Evolutionary conservation across 2,888 invertebrate genomes (phyloP).

Genomic region (Dusona sp.): DNA sequence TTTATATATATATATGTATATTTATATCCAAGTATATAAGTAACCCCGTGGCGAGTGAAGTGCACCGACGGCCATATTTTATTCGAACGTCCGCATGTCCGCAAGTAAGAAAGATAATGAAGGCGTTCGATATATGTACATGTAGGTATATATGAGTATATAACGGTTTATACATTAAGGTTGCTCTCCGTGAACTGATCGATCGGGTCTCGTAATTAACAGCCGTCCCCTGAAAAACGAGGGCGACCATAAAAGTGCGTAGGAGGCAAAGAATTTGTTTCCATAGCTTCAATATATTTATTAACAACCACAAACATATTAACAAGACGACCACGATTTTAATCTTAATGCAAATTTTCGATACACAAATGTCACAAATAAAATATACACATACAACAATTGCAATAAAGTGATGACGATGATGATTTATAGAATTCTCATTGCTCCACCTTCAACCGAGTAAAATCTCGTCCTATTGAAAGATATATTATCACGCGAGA

Average conservation of each 20-base stretch:
- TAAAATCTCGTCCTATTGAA: constrained; percentile 1
- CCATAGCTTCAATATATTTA: constrained; percentile 3
- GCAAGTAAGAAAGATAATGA: constrained; percentile 71
- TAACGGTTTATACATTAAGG: constrained; percentile 15
- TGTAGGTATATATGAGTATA: constrained; percentile 48
- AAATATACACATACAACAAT: neutral
- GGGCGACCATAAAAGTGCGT: constrained; percentile 52
- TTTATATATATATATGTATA: constrained; percentile 11
- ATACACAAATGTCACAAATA: constrained; percentile 11
- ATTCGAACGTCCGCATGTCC: constrained; percentile 68
- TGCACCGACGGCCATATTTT: constrained; percentile 74
- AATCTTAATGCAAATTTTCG: constrained; percentile 44
- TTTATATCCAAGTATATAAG: constrained; percentile 49
- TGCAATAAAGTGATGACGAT: neutral
- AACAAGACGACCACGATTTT: constrained; percentile 29
- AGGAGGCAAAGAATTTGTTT: constrained; percentile 40
- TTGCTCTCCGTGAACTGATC: constrained; percentile 68
- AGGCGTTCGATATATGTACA: constrained; percentile 56
- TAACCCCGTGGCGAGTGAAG: constrained; percentile 66
- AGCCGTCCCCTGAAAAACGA: constrained; percentile 56
- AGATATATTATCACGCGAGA: constrained; percentile 8
- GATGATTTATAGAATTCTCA: constrained; percentile 47
- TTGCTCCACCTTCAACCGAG: constrained; percentile 19
- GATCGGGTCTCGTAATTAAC: constrained; percentile 70
- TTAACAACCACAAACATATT: neutral